These are phyloP conservation scores for Carollia perspicillata DNA, from an alignment of 2,113 vertebrate species.

Conservation along the genomic window DNA sequence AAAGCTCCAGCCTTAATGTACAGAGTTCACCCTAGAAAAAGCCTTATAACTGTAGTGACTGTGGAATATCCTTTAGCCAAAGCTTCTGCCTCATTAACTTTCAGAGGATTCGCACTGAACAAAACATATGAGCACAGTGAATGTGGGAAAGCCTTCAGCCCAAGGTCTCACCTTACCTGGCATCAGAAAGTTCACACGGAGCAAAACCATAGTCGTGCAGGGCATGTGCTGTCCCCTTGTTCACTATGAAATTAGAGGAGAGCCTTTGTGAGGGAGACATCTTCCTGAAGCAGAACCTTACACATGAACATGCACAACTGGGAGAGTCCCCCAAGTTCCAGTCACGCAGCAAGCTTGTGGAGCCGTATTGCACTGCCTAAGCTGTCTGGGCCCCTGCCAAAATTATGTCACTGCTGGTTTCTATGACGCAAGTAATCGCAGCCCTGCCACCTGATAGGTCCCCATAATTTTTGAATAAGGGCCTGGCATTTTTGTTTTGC, in stretches of 20 bases:
- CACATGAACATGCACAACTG: neutral
- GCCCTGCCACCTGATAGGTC: neutral
- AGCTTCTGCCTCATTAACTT: neutral
- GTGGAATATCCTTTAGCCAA: neutral
- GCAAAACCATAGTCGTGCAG: neutral
- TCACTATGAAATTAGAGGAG: neutral
- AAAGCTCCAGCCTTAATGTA: neutral
- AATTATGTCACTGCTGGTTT: neutral
- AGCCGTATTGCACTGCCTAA: neutral
- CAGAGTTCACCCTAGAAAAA: neutral
- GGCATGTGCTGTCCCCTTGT: neutral
- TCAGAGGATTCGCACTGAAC: neutral
- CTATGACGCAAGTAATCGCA: neutral
- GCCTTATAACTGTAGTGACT: neutral
- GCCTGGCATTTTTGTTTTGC: neutral
- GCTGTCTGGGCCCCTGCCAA: neutral
- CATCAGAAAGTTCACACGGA: neutral
- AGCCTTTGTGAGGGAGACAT: neutral
- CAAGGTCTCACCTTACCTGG: neutral
- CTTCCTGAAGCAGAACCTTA: neutral
- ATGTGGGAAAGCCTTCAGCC: neutral
- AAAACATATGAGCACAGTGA: neutral
- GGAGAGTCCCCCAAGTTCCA: neutral
- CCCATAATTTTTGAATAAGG: neutral
- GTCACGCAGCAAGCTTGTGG: neutral